Conservation (phyloP, 2,888 invertebrate species). For the Eristalis intricaria region DNA sequence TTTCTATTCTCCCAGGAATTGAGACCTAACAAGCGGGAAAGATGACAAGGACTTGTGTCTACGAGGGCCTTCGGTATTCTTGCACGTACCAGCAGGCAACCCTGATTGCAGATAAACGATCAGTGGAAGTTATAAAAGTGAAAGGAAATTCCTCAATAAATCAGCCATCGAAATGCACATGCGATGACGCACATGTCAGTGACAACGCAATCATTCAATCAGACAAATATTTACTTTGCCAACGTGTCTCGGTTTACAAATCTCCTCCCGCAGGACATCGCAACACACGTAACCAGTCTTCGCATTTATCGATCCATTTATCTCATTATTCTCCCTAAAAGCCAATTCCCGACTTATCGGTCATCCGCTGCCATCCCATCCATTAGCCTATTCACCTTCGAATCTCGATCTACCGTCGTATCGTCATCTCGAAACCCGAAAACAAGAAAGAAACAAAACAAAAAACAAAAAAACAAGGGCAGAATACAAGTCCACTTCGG, state of each 20-base stretch:
- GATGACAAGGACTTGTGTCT: too few species aligned
- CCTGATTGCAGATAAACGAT: too few species aligned
- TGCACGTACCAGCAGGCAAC: too few species aligned
- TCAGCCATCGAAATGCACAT: too few species aligned
- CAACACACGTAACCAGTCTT: conserved; percentile 15
- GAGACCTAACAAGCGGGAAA: too few species aligned
- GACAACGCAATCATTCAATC: neutral
- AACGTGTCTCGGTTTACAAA: conserved; percentile 27
- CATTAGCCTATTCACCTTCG: conserved; percentile 52
- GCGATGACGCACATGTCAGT: neutral
- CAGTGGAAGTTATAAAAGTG: too few species aligned
- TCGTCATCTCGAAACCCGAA: neutral
- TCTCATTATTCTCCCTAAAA: conserved; percentile 45
- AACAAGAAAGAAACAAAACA: neutral
- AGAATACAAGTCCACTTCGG: conserved; percentile 17
- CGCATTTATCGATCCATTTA: conserved; percentile 63
- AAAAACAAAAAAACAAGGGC: neutral
- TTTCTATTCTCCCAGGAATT: too few species aligned
- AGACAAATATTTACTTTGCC: conserved; percentile 2
- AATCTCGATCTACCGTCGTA: neutral
- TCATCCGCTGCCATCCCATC: conserved; percentile 26
- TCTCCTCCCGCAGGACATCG: conserved; percentile 16
- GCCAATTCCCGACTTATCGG: conserved; percentile 46
- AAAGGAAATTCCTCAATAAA: too few species aligned
- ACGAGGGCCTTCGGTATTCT: too few species aligned